Conservation (phyloP, 2,113 vertebrate genomes). For the Psephotus haematonotus region DNA sequence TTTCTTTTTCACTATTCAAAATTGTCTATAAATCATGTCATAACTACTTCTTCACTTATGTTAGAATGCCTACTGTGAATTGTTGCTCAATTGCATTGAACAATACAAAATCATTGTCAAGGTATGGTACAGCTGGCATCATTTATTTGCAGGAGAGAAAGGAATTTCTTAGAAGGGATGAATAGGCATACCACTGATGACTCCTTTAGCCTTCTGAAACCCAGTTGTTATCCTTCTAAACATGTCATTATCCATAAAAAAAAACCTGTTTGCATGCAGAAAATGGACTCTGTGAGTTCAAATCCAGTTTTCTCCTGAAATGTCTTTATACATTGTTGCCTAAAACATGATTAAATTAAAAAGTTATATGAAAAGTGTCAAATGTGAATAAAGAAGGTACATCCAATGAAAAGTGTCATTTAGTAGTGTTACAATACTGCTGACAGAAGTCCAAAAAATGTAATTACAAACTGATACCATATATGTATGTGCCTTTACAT, state of each 20-base stretch:
- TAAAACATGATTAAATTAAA: not conserved
- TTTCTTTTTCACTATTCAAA: not conserved
- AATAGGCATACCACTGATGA: not conserved
- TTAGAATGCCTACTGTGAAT: not conserved
- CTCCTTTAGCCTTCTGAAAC: not conserved
- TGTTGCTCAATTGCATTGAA: not conserved
- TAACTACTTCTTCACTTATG: not conserved
- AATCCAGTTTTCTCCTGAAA: not conserved
- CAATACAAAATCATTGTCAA: not conserved
- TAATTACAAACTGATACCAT: not conserved
- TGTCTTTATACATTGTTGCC: not conserved
- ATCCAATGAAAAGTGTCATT: not conserved
- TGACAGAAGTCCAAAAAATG: not conserved
- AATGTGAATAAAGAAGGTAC: not conserved
- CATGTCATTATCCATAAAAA: not conserved
- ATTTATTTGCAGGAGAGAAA: not conserved
- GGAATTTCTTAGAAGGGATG: not conserved
- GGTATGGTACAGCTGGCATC: not conserved
- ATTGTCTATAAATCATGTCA: not conserved
- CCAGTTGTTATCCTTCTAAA: not conserved
- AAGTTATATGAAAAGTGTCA: not conserved
- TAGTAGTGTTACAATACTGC: not conserved
- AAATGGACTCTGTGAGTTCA: not conserved
- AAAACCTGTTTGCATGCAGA: not conserved
- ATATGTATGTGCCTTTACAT: not conserved